A percentile compares a stretch with the other conserved stretches of the same genome.
Conservation (phyloP, 1,140 invertebrate genomes). For the Drosophila bocki region DNA sequence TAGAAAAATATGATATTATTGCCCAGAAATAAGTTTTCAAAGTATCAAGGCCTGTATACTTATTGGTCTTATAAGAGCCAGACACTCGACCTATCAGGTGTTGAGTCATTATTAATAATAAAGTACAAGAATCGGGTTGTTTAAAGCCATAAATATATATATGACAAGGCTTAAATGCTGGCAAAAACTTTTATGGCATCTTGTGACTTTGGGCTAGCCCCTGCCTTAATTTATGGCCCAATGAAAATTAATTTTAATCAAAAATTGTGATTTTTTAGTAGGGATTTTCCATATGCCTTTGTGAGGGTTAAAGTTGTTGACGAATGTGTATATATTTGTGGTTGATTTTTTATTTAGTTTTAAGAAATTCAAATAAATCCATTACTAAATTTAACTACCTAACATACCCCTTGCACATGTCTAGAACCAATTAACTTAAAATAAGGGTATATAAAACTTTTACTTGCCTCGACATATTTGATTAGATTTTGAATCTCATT, state of each 20-base stretch:
- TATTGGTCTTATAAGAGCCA: conserved; percentile 16
- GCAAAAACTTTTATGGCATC: conserved; percentile 44
- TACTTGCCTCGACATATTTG: neutral
- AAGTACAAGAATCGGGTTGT: conserved; percentile 28
- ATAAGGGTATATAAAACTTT: neutral
- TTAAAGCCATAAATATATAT: conserved; percentile 43
- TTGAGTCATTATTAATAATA: conserved; percentile 50
- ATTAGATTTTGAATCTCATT: conserved; percentile 17
- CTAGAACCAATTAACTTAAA: neutral
- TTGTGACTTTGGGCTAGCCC: conserved; percentile 27
- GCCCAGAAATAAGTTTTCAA: neutral
- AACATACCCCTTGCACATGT: neutral
- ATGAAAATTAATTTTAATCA: conserved; percentile 73
- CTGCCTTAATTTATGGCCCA: conserved; percentile 59
- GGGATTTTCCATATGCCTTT: conserved; percentile 18
- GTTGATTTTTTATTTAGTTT: neutral
- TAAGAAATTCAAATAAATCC: neutral
- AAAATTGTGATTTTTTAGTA: conserved; percentile 61
- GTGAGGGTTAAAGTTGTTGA: neutral
- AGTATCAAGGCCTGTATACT: neutral
- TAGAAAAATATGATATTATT: neutral
- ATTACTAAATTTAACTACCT: neutral
- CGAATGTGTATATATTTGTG: neutral
- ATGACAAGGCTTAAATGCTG: conserved; percentile 28
- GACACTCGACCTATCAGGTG: conserved; percentile 8